Percentiles rank a stretch among this genome's conserved stretches.
Conservation (phyloP, 2,113 vertebrate genomes). For the Carlito syrichta region DNA sequence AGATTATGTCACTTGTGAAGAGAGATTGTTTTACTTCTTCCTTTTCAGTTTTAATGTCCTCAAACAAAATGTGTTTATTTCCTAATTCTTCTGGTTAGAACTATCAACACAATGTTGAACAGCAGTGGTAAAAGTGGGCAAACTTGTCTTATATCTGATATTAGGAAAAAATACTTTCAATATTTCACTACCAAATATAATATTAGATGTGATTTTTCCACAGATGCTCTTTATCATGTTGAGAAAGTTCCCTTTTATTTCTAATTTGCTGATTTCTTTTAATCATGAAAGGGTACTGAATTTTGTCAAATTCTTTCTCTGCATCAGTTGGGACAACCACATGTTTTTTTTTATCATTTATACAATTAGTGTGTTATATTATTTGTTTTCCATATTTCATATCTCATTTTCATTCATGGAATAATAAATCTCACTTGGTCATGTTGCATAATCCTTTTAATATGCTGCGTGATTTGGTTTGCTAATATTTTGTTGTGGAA, state of each 20-base stretch:
- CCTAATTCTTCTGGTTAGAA: background rate
- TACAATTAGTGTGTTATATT: background rate
- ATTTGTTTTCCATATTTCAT: background rate
- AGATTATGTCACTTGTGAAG: background rate
- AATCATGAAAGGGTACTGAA: background rate
- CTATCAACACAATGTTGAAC: background rate
- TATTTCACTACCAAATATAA: background rate
- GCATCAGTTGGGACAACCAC: background rate
- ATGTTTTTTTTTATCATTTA: background rate
- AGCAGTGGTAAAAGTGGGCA: background rate
- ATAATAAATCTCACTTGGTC: background rate
- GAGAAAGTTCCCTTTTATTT: background rate
- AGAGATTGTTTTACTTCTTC: background rate
- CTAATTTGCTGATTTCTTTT: background rate
- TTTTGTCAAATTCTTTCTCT: background rate
- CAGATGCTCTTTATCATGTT: background rate
- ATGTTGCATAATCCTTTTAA: background rate
- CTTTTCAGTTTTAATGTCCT: background rate
- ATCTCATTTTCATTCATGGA: background rate
- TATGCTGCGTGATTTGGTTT: background rate
- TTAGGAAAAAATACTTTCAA: background rate
- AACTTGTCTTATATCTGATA: background rate
- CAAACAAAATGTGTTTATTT: background rate
- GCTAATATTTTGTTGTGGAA: background rate
- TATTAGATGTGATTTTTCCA: background rate